Conservation (phyloP, 2,797 vertebrate genomes). For the Saxicola maurus region DNA sequence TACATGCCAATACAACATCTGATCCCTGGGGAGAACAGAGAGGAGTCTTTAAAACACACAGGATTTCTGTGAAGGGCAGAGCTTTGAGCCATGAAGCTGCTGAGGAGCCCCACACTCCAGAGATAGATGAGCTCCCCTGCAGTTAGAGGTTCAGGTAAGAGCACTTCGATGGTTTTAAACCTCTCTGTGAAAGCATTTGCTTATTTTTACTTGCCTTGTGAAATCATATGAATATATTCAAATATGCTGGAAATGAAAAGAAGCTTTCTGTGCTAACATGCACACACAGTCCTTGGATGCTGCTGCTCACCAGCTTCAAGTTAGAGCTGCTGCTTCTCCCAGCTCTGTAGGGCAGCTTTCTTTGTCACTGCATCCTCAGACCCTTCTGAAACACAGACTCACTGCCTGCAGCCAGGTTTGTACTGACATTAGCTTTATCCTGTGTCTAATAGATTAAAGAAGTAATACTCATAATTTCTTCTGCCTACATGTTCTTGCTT, state of each 20-base stretch:
- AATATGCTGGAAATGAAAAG: background rate
- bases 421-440: background rate
- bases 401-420: background rate
- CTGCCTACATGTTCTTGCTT: fast-evolving
- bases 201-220: background rate
- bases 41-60: background rate
- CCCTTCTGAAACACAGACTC: background rate
- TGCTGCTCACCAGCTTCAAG: background rate
- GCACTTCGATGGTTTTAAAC: background rate
- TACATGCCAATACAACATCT: background rate
- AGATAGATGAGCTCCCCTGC: background rate
- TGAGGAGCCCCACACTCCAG: background rate
- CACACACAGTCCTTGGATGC: background rate
- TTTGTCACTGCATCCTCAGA: background rate
- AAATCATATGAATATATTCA: background rate
- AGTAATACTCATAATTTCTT: background rate
- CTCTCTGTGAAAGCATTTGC: background rate
- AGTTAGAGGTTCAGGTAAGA: background rate
- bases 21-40: background rate
- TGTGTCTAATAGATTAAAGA: background rate
- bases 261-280: background rate
- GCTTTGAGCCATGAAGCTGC: background rate
- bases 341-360: background rate
- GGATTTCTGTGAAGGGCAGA: background rate
- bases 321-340: background rate